Conservation (phyloP, 1,140 invertebrate species). For the Drosophila serrata region DNA sequence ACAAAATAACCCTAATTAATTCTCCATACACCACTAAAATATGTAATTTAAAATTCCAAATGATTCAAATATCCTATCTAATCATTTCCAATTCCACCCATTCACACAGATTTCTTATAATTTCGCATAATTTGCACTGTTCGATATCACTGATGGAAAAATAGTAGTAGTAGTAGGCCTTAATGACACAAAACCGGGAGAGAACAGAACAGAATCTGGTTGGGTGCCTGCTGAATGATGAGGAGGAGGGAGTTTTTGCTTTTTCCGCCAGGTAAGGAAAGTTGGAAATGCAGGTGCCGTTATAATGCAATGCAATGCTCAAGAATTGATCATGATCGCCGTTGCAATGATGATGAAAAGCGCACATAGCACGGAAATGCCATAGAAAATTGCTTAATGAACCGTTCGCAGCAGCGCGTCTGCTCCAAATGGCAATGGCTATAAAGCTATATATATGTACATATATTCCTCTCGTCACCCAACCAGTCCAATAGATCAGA, state of each 20-base stretch:
- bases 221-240: slow-evolving; percentile 22
- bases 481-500: slow-evolving; percentile 54
- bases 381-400: slow-evolving; percentile 79
- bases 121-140: slow-evolving; percentile 30
- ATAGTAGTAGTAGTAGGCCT: slow-evolving; percentile 4
- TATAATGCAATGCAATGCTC: slow-evolving; percentile 57
- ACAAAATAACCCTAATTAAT: neutral
- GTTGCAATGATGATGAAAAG: slow-evolving; percentile 59
- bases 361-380: slow-evolving; percentile 61
- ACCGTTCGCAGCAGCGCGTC: slow-evolving; percentile 62
- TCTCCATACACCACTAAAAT: no score
- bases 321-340: slow-evolving; percentile 41
- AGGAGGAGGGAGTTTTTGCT: slow-evolving; percentile 15
- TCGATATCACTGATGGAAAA: slow-evolving; percentile 5
- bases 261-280: slow-evolving; percentile 56
- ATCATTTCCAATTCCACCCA: slow-evolving; percentile 15
- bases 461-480: slow-evolving; percentile 22
- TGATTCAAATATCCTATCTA: neutral
- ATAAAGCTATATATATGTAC: slow-evolving; percentile 17
- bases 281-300: slow-evolving; percentile 69
- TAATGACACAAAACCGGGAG: slow-evolving; percentile 29
- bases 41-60: neutral
- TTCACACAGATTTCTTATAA: slow-evolving; percentile 42
- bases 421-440: slow-evolving; percentile 67
- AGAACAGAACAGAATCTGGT: slow-evolving; percentile 13